phyloP scores from a whole-genome alignment of 2,797 vertebrate genomes.

The Acanthurus lineatus region DNA sequence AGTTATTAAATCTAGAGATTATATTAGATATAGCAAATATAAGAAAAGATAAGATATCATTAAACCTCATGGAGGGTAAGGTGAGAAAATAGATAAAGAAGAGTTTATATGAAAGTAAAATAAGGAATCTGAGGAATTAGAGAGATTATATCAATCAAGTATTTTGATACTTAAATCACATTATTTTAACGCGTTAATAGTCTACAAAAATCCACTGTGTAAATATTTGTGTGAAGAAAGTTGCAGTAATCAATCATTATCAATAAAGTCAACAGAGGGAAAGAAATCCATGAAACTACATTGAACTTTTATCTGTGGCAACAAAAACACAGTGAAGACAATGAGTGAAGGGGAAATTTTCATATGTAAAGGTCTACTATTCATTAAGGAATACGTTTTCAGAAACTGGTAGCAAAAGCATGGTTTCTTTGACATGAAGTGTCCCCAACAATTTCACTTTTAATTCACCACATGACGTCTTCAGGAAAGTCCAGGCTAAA shows the following conservation, averaged over 20 bases:
- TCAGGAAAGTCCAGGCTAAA: no score
- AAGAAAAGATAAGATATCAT: background rate
- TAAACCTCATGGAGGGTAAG: background rate
- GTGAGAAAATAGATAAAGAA: background rate
- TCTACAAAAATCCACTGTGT: background rate
- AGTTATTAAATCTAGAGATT: background rate
- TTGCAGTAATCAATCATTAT: background rate
- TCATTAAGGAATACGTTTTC: background rate
- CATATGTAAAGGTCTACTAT: no score
- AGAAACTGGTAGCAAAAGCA: background rate
- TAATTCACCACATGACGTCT: background rate
- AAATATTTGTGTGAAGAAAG: background rate
- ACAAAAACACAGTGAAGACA: no score
- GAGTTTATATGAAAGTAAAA: background rate
- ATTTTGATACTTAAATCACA: no score
- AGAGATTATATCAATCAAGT: background rate
- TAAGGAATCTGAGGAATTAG: background rate
- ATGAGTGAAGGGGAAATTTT: no score
- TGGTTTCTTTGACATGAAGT: background rate
- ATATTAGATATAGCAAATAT: background rate
- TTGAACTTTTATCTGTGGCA: background rate
- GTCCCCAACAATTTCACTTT: background rate
- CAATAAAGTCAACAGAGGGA: background rate
- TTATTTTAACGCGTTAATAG: no score
- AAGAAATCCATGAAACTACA: background rate